Conservation (phyloP, 2,888 invertebrate genomes). For the Chymomyza caudatula region DNA sequence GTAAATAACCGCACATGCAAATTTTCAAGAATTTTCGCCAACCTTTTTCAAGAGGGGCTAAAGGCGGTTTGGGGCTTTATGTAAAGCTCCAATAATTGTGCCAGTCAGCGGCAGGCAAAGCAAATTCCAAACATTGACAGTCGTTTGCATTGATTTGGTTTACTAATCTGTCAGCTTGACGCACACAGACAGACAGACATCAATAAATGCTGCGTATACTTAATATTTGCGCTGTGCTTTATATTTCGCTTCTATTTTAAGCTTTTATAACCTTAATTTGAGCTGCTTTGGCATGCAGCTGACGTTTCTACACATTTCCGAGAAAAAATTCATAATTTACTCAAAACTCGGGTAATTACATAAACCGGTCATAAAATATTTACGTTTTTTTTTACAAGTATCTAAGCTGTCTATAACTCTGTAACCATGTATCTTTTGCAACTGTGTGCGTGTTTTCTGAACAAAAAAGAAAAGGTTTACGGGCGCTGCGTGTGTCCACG, state of each 20-base stretch:
- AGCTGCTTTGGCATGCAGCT: not conserved
- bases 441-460: not conserved
- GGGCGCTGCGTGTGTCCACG: constrained; percentile 31
- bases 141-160: constrained; percentile 58
- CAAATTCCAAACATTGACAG: constrained; percentile 5
- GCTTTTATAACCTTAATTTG: not conserved
- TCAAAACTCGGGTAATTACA: not conserved
- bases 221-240: not conserved
- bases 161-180: constrained; percentile 49
- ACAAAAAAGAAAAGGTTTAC: constrained; percentile 20
- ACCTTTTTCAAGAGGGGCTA: not conserved
- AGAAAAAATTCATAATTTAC: not conserved
- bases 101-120: constrained; percentile 31
- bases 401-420: not conserved
- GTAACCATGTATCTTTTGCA: not conserved
- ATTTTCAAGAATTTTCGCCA: constrained; percentile 10
- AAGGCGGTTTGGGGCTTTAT: constrained; percentile 5
- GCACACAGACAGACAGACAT: constrained; percentile 2
- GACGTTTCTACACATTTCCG: not conserved
- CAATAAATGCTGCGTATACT: constrained; percentile 2
- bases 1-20: constrained; percentile 28
- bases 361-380: constrained; percentile 15
- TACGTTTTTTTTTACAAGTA: not conserved
- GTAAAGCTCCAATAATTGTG: constrained; percentile 39
- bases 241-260: not conserved